Base-by-base conservation (phyloP, 1,140 invertebrate species). In the Lasioglossum albipes region DNA sequence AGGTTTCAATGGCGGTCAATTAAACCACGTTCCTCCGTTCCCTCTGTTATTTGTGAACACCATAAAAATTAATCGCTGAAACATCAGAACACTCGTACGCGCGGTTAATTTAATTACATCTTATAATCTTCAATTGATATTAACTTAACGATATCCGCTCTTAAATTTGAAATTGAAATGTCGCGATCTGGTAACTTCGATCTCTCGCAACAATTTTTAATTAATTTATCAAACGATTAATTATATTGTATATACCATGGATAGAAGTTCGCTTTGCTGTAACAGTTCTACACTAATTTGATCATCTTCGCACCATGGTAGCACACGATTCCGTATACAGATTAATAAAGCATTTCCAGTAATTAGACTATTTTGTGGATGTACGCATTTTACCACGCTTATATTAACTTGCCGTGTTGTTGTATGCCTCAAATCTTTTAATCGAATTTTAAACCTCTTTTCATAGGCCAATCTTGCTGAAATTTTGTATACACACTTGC, bases 51-150 rank as follows among this genome's bases (percentile, higher is more conserved):
- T 73, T 49, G 18, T 54, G 45, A 59, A 64, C 42, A 27, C 45
- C n/a, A 31, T 79, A 79, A 79, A 79, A 79, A 79, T 73, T 79
- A 79, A 79, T 79, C 65, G 72, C 77, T 62, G 77, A 79, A 66
- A 79, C 77, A 64, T 65, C 69, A 41, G 49, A n/a, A 68, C 45
- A 49, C 27, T 13, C 20, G 20, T 13, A 13, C 45, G n/a, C 18
- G n/a, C n/a, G 9, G 7, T 59, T 69, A 54, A 75, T 75, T 52
- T 31, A 20, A 71, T 64, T 62, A 42, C 27, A 65, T 65, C 66
- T 57, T 74, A 57, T 36, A 22, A 66, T 66, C n/a, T 18, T 22
- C 57, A 42, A 74, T 42, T 73, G 36, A 72, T 72, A 65, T 65
- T 36, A 16, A 18, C 22, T 70, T 64, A 41, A 71, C 69, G 31